Percentiles rank a stretch among this genome's conserved stretches.
These are phyloP conservation scores for Thymelicus acteon DNA, from an alignment of 2,888 invertebrate species.

Conservation along the genomic window DNA sequence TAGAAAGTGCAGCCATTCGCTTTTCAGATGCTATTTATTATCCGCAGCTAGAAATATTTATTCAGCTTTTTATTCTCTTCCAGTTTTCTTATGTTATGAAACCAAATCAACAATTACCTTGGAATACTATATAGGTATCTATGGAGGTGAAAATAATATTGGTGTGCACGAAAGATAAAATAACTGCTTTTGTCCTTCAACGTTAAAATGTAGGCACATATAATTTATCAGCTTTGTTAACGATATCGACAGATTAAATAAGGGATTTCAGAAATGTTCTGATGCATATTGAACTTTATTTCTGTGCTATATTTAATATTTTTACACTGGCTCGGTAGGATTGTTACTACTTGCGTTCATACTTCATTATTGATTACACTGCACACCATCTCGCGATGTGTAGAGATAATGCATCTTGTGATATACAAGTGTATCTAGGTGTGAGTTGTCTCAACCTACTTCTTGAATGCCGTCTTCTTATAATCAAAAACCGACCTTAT, in stretches of 20 bases:
- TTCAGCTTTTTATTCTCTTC: slow-evolving; percentile 19
- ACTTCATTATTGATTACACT: slow-evolving; percentile 51
- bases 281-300: background rate
- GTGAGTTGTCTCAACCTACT: slow-evolving; percentile 83
- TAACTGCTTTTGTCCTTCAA: slow-evolving; percentile 1
- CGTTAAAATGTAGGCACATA: background rate
- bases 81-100: slow-evolving; percentile 3
- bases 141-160: slow-evolving; percentile 8
- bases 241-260: slow-evolving; percentile 7
- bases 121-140: background rate
- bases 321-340: background rate
- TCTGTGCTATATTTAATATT: background rate
- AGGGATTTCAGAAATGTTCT: slow-evolving; percentile 2
- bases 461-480: slow-evolving; percentile 71
- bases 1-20: slow-evolving; percentile 75
- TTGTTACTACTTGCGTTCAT: slow-evolving; percentile 37
- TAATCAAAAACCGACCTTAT: slow-evolving; percentile 70
- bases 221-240: slow-evolving; percentile 14
- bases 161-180: slow-evolving; percentile 1
- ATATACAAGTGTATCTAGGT: slow-evolving; percentile 77
- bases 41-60: slow-evolving; percentile 38
- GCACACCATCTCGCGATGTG: slow-evolving; percentile 51
- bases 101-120: slow-evolving; percentile 1
- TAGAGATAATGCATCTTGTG: slow-evolving; percentile 79
- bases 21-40: slow-evolving; percentile 73